These are phyloP conservation scores for Erythrolamprus reginae DNA, from an alignment of 2,113 vertebrate species.

Conservation along the genomic window DNA sequence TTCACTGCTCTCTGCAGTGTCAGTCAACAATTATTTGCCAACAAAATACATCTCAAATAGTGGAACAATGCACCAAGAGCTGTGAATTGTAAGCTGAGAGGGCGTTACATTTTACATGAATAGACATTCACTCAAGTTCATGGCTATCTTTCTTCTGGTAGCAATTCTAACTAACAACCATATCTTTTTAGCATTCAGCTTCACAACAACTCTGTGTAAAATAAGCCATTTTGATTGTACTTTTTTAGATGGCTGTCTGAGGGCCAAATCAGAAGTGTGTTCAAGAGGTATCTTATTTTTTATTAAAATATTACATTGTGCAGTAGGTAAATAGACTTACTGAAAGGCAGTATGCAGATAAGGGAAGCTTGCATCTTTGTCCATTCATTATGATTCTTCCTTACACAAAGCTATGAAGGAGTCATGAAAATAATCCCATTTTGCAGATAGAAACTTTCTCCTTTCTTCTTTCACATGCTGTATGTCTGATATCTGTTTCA, in stretches of 20 bases:
- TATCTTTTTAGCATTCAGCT: not conserved
- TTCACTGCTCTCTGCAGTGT: rapidly evolving
- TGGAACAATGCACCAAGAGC: not conserved
- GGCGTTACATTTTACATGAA: not conserved
- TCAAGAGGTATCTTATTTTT: not conserved
- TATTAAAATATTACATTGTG: not conserved
- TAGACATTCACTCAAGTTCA: not conserved
- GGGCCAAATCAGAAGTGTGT: not conserved
- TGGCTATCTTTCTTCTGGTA: not conserved
- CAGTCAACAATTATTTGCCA: not conserved
- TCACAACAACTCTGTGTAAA: not conserved
- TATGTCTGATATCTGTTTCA: not conserved
- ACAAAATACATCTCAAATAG: not conserved
- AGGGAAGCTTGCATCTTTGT: not conserved
- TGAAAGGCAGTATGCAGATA: not conserved
- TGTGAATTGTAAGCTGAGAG: conserved; percentile 4
- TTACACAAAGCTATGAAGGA: not conserved
- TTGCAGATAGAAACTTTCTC: not conserved
- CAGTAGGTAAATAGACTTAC: not conserved
- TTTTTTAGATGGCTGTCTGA: not conserved
- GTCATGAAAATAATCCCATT: not conserved
- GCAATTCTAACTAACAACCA: not conserved
- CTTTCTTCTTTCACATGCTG: not conserved
- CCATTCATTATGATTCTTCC: not conserved
- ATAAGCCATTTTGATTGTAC: not conserved